Evolutionary conservation across 2,797 vertebrate species (phyloP), one percentile per base, ranked within the genome.

Genomic region (Potorous gilbertii): DNA sequence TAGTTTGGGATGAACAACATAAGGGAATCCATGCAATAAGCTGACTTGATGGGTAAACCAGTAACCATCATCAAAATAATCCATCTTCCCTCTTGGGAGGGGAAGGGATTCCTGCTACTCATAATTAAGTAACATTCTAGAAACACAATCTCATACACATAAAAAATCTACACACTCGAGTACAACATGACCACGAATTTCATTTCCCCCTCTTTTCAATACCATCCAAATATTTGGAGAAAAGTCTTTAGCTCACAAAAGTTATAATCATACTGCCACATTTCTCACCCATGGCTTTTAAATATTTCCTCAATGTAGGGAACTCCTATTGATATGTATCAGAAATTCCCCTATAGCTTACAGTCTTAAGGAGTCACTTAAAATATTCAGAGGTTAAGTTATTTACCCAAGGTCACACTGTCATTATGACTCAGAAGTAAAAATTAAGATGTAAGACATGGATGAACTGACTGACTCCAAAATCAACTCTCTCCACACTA

Each of bases 261-360:
- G 4, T 89, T 14, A 57, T 93, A 92, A 93, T 91, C 74, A 27
- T 94, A 12, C 93, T 93, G 93, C 96, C 66, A 50, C 28, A 93
- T 92, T 96, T 95, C 55, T 29, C 12, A 95, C 40, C 24, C 94
- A n/a, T 28, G 74, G 40, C 24, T 87, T 87, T 46, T 27, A 87
- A 50, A 87, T 21, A 87, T 87, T 87, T 46, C 74, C 50, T 46
- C 40, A 50, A 87, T 50, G 40, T 87, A 18, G 9, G 40, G 21
- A 46, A 87, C 9, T 50, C 40, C 74, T 50, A 87, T 28, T 50
- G 21, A 46, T 27, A 9, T 27, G 10, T 46, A 50, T 2, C 40
- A 87, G 24, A 87, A 87, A 87, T 50, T 50, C 6, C 2, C 18
- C 8, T 40, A 40, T 87, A 46, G 1, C 24, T 50, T 87, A 27